Percentiles rank a stretch among this genome's conserved stretches.
These are phyloP conservation scores for Leptodactylus fuscus DNA, from an alignment of 2,113 vertebrate genomes.

Conservation along the genomic window DNA sequence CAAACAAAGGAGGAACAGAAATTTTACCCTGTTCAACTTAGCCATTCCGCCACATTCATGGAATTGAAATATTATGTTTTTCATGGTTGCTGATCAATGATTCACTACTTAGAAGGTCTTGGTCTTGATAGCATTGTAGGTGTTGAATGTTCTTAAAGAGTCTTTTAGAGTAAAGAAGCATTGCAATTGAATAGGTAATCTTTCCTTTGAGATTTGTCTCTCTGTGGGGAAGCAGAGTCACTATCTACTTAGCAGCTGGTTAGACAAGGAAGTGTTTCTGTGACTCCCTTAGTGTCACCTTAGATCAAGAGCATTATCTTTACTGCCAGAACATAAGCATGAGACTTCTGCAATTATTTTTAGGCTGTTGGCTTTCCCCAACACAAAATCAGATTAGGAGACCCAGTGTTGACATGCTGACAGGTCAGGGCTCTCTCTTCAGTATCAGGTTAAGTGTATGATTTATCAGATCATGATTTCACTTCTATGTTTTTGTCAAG, in stretches of 20 bases:
- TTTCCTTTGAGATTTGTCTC: constrained; percentile 50
- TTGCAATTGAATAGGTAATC: constrained; percentile 14
- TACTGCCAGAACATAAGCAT: constrained; percentile 63
- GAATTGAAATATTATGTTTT: background rate
- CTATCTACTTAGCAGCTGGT: constrained; percentile 53
- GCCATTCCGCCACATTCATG: background rate
- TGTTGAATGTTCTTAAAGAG: constrained; percentile 10
- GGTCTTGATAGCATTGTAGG: background rate
- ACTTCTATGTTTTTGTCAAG: constrained; percentile 47
- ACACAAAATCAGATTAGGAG: constrained; percentile 67
- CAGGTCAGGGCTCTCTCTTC: constrained; percentile 59
- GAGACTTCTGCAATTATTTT: constrained; percentile 61
- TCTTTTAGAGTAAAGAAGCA: constrained; percentile 7
- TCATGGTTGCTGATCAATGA: constrained; percentile 3
- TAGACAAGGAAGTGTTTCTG: constrained; percentile 45
- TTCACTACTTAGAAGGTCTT: background rate
- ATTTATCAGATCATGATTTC: constrained; percentile 20
- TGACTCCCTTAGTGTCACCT: constrained; percentile 33
- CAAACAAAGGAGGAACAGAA: background rate
- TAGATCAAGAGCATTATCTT: constrained; percentile 66
- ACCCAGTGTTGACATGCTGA: constrained; percentile 63
- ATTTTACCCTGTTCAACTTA: background rate
- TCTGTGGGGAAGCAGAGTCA: constrained; percentile 38
- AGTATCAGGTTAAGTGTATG: constrained; percentile 60
- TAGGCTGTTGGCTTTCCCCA: constrained; percentile 62